Evolutionary conservation across 2,888 invertebrate species (phyloP).

Genomic region (Tenthredo scrophulariae): DNA sequence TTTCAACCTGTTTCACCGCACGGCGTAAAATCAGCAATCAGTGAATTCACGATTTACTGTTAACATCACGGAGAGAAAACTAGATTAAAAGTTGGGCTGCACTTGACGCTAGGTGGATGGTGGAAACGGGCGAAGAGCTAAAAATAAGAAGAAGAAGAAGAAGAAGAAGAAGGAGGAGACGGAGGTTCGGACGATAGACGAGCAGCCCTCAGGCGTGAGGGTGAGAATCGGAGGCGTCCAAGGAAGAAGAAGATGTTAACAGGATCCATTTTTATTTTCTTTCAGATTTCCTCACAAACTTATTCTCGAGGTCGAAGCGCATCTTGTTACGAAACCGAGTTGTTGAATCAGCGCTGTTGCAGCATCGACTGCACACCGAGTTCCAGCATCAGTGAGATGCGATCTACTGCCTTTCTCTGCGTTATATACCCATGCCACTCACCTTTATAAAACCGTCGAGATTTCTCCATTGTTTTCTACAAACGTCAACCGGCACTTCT

Average conservation of each 20-base stretch:
- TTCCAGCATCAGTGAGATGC: background rate
- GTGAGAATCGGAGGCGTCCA: background rate
- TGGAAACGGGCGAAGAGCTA: background rate
- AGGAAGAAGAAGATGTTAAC: conserved; percentile 41
- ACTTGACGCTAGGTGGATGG: conserved; percentile 32
- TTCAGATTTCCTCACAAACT: conserved; percentile 31
- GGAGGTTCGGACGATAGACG: conserved; percentile 17
- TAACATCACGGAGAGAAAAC: conserved; percentile 29
- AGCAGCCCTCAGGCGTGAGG: conserved; percentile 11
- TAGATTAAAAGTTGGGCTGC: conserved; percentile 46
- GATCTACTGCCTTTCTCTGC: conserved; percentile 33
- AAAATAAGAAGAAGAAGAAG: background rate
- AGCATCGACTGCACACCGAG: background rate
- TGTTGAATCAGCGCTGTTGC: conserved; percentile 5
- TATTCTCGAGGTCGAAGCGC: conserved; percentile 34
- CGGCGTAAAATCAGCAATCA: conserved; percentile 31
- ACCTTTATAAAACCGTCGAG: conserved; percentile 32
- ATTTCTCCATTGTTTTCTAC: conserved; percentile 43
- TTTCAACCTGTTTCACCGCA: conserved; percentile 14
- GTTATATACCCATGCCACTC: conserved; percentile 27
- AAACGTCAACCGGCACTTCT: conserved; percentile 36
- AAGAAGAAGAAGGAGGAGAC: background rate
- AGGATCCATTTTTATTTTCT: conserved; percentile 47
- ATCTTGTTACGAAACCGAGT: conserved; percentile 30
- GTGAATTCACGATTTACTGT: conserved; percentile 26